These are phyloP conservation scores for Daboia siamensis DNA, from an alignment of 2,113 vertebrate genomes.

Conservation along the genomic window DNA sequence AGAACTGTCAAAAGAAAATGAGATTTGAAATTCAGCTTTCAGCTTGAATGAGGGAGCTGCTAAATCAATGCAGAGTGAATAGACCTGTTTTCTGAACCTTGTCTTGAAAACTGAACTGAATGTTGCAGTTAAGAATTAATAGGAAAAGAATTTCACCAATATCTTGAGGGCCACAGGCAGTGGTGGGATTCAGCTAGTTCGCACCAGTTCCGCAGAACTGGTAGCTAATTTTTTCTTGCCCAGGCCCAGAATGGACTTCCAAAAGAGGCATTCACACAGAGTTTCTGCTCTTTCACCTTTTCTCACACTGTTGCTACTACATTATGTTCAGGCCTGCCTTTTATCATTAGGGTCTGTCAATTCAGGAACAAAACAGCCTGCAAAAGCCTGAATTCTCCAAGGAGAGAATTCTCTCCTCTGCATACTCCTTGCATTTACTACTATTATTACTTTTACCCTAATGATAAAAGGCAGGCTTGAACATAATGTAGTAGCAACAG, in stretches of 20 bases:
- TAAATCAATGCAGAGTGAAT: background rate
- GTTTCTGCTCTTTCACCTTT: constrained; percentile 58
- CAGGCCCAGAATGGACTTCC: too few relatives aligned
- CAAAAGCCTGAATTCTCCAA: too few relatives aligned
- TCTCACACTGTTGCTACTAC: constrained; percentile 59
- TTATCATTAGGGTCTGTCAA: constrained; percentile 5
- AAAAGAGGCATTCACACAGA: too few relatives aligned
- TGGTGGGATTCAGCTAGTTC: too few relatives aligned
- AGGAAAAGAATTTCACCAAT: background rate
- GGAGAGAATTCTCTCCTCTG: background rate
- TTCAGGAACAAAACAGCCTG: too few relatives aligned
- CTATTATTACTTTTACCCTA: too few relatives aligned
- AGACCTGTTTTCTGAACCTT: background rate
- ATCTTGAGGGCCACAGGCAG: background rate
- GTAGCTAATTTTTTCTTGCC: too few relatives aligned
- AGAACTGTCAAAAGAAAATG: background rate
- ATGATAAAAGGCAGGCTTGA: constrained; percentile 37
- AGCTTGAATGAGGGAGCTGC: background rate
- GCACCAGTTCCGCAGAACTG: too few relatives aligned
- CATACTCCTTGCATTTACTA: too few relatives aligned
- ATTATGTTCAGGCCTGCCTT: constrained; percentile 41
- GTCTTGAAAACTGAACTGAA: background rate
- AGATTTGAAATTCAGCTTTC: background rate
- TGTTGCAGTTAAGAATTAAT: background rate
- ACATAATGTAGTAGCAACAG: constrained; percentile 45